These are phyloP conservation scores for Thermophis baileyi DNA, from an alignment of 2,113 vertebrate species.

Conservation along the genomic window DNA sequence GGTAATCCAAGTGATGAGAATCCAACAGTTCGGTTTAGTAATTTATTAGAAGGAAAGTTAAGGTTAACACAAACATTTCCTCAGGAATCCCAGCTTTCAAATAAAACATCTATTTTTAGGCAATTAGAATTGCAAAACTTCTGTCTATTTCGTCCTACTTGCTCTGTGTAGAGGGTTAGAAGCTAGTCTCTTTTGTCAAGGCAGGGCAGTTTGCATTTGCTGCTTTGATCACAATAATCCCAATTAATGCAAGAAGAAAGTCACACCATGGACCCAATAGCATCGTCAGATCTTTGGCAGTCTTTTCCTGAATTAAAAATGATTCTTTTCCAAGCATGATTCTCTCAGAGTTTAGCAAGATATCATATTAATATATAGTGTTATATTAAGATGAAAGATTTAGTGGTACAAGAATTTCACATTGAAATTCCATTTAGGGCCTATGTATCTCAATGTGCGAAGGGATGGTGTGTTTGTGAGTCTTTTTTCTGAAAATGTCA, in stretches of 20 bases:
- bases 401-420: neutral
- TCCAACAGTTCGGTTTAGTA: neutral
- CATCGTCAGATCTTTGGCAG: neutral
- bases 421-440: neutral
- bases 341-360: neutral
- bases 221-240: neutral
- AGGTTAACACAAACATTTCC: neutral
- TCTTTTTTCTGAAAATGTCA: neutral
- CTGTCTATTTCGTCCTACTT: neutral
- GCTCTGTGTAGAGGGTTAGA: neutral
- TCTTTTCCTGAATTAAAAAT: neutral
- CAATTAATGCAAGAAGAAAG: neutral
- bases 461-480: neutral
- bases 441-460: neutral
- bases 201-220: neutral
- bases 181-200: neutral
- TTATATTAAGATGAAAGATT: neutral
- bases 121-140: neutral
- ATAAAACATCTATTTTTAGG: neutral
- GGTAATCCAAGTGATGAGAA: neutral
- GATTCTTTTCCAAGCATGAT: neutral
- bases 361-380: neutral
- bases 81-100: neutral
- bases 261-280: neutral
- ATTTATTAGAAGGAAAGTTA: neutral